Evolutionary conservation across 2,797 vertebrate genomes (phyloP).

Genomic region (Ibycter americanus): DNA sequence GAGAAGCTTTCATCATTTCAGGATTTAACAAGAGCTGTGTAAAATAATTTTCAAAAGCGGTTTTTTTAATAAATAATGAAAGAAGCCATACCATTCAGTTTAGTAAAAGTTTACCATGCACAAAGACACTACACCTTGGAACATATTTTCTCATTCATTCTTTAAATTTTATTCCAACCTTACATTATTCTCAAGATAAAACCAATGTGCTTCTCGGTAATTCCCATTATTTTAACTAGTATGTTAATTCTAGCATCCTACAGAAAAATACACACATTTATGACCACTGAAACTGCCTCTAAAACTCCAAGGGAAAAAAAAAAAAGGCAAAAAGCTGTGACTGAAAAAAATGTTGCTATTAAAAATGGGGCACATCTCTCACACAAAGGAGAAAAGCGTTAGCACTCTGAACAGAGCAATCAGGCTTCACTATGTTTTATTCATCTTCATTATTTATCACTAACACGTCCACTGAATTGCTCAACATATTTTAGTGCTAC

Average conservation of each 20-base stretch:
- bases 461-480: neutral
- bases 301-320: neutral
- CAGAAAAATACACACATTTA: neutral
- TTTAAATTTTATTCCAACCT: neutral
- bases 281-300: neutral
- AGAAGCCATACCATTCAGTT: neutral
- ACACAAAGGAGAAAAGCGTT: neutral
- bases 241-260: neutral
- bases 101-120: neutral
- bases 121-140: neutral
- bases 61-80: neutral
- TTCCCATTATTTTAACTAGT: neutral
- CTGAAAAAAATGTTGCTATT: neutral
- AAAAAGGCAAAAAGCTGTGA: neutral
- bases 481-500: neutral
- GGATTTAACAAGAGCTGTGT: conserved; percentile 90
- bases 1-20: conserved; percentile 94
- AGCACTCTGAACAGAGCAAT: neutral
- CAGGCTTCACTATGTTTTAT: neutral
- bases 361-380: neutral
- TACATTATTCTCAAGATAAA: neutral
- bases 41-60: neutral
- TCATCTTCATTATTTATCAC: neutral
- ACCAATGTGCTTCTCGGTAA: neutral
- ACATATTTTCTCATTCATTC: neutral